These are phyloP conservation scores for Lycocerus yunnanus DNA, from an alignment of 2,888 invertebrate species.

Conservation along the genomic window DNA sequence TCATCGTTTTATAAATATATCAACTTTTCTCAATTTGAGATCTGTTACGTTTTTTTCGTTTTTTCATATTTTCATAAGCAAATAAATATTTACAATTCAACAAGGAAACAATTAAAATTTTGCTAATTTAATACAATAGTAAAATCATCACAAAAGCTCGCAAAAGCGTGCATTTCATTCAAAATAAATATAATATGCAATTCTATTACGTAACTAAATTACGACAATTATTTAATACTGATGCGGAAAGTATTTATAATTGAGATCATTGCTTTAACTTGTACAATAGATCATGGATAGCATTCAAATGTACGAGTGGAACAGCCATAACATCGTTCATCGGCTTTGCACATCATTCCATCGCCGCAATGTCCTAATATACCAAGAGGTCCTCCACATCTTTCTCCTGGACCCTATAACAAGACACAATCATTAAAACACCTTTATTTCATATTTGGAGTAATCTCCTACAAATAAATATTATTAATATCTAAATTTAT, in stretches of 20 bases:
- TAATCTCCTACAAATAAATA: no score
- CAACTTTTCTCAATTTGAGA: constrained; percentile 18
- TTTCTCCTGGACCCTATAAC: constrained; percentile 49
- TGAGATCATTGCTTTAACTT: constrained; percentile 20
- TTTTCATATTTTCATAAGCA: constrained; percentile 7
- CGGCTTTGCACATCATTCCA: constrained; percentile 49
- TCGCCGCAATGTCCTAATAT: constrained; percentile 49
- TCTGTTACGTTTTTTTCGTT: constrained; percentile 9
- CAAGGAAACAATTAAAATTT: constrained; percentile 20
- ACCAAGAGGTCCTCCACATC: constrained; percentile 47
- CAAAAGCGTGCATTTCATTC: constrained; percentile 1
- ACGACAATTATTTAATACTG: constrained; percentile 30
- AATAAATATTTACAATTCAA: constrained; percentile 30
- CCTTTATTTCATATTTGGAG: no score
- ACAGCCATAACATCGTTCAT: constrained; percentile 53
- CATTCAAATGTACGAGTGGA: constrained; percentile 46
- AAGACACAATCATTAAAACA: constrained; percentile 1
- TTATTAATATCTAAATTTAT: no score
- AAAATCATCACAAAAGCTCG: constrained; percentile 21
- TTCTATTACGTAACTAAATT: constrained; percentile 11
- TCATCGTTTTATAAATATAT: constrained; percentile 6
- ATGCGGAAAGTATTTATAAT: constrained; percentile 18
- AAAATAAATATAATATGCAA: constrained; percentile 23
- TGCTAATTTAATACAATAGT: constrained; percentile 19
- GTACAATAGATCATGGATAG: constrained; percentile 25